Percentiles rank a stretch among this genome's conserved stretches.
phyloP scores from a whole-genome alignment of 2,113 vertebrate genomes.

The Pteruthius melanotis region DNA sequence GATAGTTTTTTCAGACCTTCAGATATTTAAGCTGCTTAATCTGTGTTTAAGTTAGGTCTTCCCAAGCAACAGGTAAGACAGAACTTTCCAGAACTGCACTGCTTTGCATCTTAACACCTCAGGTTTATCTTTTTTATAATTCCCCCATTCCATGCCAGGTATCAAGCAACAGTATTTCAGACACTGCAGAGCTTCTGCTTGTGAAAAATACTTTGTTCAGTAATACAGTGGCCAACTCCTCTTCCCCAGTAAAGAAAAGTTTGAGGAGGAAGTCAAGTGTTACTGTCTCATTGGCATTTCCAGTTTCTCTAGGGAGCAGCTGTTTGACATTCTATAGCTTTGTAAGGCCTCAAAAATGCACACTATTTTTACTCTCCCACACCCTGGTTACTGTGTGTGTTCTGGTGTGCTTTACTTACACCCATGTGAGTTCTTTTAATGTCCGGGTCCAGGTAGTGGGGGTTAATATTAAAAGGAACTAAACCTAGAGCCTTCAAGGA shows the following conservation, averaged over 20 bases:
- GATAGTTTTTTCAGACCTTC: neutral
- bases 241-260: neutral
- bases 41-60: neutral
- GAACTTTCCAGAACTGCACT: neutral
- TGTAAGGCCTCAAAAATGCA: neutral
- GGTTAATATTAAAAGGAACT: constrained; percentile 89
- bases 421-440: constrained; percentile 83
- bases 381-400: neutral
- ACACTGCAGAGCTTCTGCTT: neutral
- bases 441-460: constrained; percentile 83
- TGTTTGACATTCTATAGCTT: neutral
- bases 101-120: neutral
- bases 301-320: neutral
- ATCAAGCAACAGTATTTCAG: neutral
- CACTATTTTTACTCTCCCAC: accelerated
- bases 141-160: neutral
- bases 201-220: neutral
- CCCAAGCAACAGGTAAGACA: neutral
- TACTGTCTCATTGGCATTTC: neutral
- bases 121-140: neutral
- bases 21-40: neutral
- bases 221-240: neutral
- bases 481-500: constrained; percentile 80
- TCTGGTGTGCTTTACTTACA: constrained; percentile 64
- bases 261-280: neutral